phyloP scores from a whole-genome alignment of 1,140 invertebrate genomes.

The Brachystomella parvula region DNA sequence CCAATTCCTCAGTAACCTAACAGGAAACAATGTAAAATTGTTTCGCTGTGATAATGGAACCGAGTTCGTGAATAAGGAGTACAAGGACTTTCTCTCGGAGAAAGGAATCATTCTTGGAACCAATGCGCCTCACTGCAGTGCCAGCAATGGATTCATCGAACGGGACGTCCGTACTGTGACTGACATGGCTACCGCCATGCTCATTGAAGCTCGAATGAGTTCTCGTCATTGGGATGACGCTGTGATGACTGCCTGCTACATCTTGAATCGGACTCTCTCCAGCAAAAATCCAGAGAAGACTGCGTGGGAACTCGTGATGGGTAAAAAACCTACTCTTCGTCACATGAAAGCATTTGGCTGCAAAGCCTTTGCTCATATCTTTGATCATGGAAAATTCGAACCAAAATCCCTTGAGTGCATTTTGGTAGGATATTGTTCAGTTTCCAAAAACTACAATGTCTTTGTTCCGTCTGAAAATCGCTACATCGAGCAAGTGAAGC shows the following conservation, averaged over 20 bases:
- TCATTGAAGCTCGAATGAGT: slow-evolving; percentile 4
- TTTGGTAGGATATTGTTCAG: not conserved
- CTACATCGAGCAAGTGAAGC: not conserved
- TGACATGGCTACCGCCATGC: slow-evolving; percentile 19
- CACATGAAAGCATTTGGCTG: slow-evolving; percentile 15
- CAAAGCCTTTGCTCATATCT: slow-evolving; percentile 8
- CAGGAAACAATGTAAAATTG: slow-evolving; percentile 15
- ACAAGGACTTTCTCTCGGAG: slow-evolving; percentile 7
- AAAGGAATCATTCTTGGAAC: slow-evolving; percentile 9
- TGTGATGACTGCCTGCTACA: not conserved
- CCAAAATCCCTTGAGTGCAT: not conserved
- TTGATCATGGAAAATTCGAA: not conserved
- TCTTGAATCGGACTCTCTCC: slow-evolving; percentile 15
- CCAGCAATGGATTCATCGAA: slow-evolving; percentile 21
- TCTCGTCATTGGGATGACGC: slow-evolving; percentile 21
- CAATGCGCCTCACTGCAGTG: slow-evolving; percentile 11
- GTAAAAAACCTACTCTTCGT: slow-evolving; percentile 2
- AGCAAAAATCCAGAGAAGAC: slow-evolving; percentile 17
- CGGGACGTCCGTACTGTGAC: slow-evolving; percentile 8
- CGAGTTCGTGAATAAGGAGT: not conserved
- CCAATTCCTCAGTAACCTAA: slow-evolving; percentile 17
- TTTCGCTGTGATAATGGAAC: slow-evolving; percentile 20
- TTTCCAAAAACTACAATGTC: not conserved
- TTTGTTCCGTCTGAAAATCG: too few species aligned
- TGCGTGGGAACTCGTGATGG: not conserved